These are phyloP conservation scores for Aotus griseimembra DNA, from an alignment of 2,797 vertebrate species.

Conservation along the genomic window DNA sequence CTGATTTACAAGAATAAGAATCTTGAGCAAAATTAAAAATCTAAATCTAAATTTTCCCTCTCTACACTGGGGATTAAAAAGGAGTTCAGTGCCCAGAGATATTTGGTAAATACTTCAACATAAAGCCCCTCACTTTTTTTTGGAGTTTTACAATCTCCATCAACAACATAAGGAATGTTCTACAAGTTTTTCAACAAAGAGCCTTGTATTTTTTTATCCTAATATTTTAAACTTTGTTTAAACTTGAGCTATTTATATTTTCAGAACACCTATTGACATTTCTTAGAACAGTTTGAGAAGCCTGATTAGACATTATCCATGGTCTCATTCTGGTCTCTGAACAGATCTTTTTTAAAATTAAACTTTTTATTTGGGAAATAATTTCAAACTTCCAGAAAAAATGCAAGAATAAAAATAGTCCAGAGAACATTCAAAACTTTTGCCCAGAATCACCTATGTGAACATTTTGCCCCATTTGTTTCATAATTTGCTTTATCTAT, in stretches of 20 bases:
- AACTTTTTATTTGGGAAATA: not conserved
- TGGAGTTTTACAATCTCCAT: not conserved
- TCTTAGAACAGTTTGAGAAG: not conserved
- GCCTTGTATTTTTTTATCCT: not conserved
- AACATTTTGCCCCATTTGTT: not conserved
- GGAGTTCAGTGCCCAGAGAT: not conserved
- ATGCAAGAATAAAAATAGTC: not conserved
- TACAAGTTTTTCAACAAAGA: not conserved
- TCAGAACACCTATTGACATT: not conserved
- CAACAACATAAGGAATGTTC: not conserved
- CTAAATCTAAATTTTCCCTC: not conserved
- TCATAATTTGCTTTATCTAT: not conserved
- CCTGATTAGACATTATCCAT: not conserved
- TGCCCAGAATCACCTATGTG: not conserved
- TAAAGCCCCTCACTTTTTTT: not conserved
- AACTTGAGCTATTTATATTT: not conserved
- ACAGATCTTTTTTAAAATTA: not conserved
- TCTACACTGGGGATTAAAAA: not conserved
- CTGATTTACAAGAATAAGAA: not conserved
- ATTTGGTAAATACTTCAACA: not conserved
- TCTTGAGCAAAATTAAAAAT: not conserved
- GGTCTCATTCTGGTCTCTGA: not conserved
- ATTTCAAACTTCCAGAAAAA: conserved; percentile 1
- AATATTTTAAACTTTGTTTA: conserved; percentile 19
- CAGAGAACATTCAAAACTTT: not conserved